Evolutionary conservation across 2,113 vertebrate species (phyloP).

Genomic region (Colinus virginianus): DNA sequence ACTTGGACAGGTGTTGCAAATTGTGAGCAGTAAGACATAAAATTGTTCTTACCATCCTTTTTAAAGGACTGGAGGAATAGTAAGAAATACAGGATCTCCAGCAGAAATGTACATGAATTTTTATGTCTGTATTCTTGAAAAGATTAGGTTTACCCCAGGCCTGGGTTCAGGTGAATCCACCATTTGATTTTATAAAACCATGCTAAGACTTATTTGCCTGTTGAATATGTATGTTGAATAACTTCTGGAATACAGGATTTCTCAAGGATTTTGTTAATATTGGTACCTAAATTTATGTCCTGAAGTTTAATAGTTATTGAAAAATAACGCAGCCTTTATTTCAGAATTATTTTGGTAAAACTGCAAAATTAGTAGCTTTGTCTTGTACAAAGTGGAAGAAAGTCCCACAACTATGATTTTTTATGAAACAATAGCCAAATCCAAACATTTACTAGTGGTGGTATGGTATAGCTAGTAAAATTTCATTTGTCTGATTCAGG

Average conservation of each 20-base stretch:
- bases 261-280: neutral
- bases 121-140: neutral
- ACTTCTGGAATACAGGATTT: neutral
- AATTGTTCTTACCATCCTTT: neutral
- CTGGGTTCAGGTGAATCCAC: neutral
- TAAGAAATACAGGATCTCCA: neutral
- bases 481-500: neutral
- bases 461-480: neutral
- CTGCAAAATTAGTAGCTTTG: neutral
- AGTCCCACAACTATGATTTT: neutral
- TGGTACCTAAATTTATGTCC: neutral
- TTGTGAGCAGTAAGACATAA: neutral
- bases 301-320: neutral
- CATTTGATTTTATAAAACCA: neutral
- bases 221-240: neutral
- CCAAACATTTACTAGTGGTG: neutral
- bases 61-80: neutral
- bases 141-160: neutral
- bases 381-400: neutral
- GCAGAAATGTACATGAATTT: neutral
- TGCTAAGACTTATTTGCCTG: neutral
- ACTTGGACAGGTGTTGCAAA: neutral
- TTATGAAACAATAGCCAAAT: neutral
- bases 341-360: neutral
- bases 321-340: neutral